Evolutionary conservation across 2,888 invertebrate genomes (phyloP).

Genomic region (Mycalesis mineus): DNA sequence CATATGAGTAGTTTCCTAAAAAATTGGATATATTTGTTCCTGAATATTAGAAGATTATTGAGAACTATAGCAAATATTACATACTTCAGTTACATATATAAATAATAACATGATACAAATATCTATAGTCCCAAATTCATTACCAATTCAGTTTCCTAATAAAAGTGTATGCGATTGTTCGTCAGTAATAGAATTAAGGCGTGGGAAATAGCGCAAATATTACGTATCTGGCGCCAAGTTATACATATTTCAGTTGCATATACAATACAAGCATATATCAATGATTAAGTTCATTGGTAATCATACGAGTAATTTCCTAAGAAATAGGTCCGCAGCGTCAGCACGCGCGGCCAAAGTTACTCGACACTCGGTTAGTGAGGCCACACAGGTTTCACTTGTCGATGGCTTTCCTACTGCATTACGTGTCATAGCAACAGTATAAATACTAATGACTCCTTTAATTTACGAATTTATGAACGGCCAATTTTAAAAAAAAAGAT

Average conservation of each 20-base stretch:
- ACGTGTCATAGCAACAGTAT: neutral
- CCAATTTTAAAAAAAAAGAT: too few species aligned
- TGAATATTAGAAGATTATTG: too few species aligned
- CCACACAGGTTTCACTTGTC: constrained; percentile 49
- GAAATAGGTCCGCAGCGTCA: constrained; percentile 57
- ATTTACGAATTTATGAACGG: too few species aligned
- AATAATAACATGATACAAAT: too few species aligned
- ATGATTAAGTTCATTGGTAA: constrained; percentile 42
- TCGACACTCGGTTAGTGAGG: constrained; percentile 53
- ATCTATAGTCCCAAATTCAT: too few species aligned
- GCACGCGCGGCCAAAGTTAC: constrained; percentile 52
- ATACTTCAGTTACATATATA: too few species aligned
- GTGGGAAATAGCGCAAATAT: neutral
- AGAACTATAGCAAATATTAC: too few species aligned
- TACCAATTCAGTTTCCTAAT: too few species aligned
- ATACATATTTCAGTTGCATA: neutral
- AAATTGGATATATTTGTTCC: too few species aligned
- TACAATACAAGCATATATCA: neutral
- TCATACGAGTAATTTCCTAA: constrained; percentile 56
- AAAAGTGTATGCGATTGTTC: too few species aligned
- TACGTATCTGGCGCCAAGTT: neutral
- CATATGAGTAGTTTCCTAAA: too few species aligned
- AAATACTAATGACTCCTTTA: too few species aligned
- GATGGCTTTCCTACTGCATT: constrained; percentile 33
- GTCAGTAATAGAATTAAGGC: neutral